Evolutionary conservation across 2,888 invertebrate species (phyloP), one percentile per base, ranked within the genome.

Genomic region (Lepidonotus clava): DNA sequence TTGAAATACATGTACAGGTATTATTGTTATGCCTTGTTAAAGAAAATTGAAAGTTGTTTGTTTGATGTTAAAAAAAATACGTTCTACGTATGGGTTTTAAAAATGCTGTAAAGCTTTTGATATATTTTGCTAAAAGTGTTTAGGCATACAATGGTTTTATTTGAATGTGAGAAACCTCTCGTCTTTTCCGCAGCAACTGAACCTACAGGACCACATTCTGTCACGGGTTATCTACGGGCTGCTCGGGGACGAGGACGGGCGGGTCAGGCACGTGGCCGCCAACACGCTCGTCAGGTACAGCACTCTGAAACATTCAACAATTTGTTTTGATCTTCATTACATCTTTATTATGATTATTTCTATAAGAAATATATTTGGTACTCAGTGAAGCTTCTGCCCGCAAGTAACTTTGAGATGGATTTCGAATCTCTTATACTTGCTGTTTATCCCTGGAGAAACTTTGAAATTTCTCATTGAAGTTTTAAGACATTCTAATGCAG

Each of bases 261-360:
- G 97, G 93, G 97, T 98, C 0, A 95, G 98, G 87, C 95, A 95
- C 87, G 96, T 97, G 0, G 96, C 97, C 0, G 95, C 96, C 0
- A 95, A 95, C 76, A 95, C 96, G 1, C 95, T 97, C 86, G 95
- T 95, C 66, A 95, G 94, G 96, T 96, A 94, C 94, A 46, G 8
- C 46, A 8, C 8, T 46, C 18, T 46, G 18, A 11, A 18, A 46
- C 18, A 46, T 11, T 46, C 8, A 46, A 46, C 8, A 11, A 18
- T 18, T 46, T 46, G 46, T 46, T 46, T 11, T 46, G 46, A 8
- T 46, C 8, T 46, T 46, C 8, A 46, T 46, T 11, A 11, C 18
- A 46, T 46, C 18, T 8, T 46, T 46, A 46, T 11, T 46, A 46
- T 46, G 18, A 46, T 46, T 46, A 18, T 46, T 8, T 46, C 8